phyloP scores from a whole-genome alignment of 2,888 invertebrate species.

The Papilio demoleus region DNA sequence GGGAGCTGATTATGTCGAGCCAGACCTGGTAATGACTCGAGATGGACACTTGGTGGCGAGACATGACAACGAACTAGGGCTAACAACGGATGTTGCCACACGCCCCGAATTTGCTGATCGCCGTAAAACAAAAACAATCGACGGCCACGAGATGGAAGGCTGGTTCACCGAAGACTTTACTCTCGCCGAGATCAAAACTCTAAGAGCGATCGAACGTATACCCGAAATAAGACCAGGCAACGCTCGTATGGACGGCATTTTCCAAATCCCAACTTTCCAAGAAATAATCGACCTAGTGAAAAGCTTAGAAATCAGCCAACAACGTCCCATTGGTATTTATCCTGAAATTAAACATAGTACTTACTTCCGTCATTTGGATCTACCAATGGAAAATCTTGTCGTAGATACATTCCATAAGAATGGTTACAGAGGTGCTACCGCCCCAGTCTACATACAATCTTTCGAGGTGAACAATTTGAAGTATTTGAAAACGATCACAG shows the following conservation, averaged over 20 bases:
- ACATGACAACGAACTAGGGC: constrained; percentile 71
- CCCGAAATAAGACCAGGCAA: constrained; percentile 69
- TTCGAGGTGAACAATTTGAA: constrained; percentile 74
- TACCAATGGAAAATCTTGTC: constrained; percentile 65
- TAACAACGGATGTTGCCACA: constrained; percentile 65
- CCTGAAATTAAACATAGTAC: constrained; percentile 74
- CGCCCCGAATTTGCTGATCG: constrained; percentile 65
- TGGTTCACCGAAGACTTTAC: constrained; percentile 79
- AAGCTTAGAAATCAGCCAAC: constrained; percentile 64
- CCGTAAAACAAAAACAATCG: constrained; percentile 61
- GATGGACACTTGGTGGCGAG: constrained; percentile 69
- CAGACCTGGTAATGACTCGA: constrained; percentile 74
- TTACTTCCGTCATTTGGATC: constrained; percentile 63
- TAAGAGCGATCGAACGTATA: constrained; percentile 67
- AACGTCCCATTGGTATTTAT: constrained; percentile 68
- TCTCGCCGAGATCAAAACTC: constrained; percentile 69
- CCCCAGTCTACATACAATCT: constrained; percentile 74
- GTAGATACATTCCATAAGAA: constrained; percentile 66
- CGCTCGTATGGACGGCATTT: constrained; percentile 65
- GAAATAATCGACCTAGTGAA: constrained; percentile 74
- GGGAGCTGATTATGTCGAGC: constrained; percentile 76
- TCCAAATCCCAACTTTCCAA: constrained; percentile 67
- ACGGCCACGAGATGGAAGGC: constrained; percentile 59
- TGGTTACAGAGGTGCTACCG: constrained; percentile 59
- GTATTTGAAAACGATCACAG: constrained; percentile 65